Evolutionary conservation across 2,113 vertebrate genomes (phyloP).

Genomic region (Antechinus stuartii): DNA sequence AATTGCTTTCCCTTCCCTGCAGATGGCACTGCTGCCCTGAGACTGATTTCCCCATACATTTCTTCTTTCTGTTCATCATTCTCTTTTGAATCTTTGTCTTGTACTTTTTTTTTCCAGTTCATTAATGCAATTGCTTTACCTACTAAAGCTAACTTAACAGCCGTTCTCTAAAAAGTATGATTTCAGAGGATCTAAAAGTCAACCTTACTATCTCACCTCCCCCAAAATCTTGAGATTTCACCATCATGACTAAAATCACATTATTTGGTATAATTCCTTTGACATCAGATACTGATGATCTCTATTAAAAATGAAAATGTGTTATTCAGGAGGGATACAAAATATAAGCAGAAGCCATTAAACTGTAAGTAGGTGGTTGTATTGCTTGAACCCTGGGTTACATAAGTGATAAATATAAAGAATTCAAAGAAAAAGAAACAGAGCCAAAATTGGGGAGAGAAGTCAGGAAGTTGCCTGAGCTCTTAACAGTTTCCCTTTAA

Average conservation of each 20-base stretch:
- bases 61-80: neutral
- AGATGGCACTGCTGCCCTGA: neutral
- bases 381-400: neutral
- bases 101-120: neutral
- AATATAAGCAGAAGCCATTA: neutral
- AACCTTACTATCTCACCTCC: neutral
- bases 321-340: neutral
- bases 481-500: too few species aligned
- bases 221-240: neutral
- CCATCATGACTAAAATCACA: neutral
- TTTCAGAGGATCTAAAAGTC: neutral
- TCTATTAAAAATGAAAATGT: neutral
- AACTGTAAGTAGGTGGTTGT: neutral
- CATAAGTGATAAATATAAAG: neutral
- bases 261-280: neutral
- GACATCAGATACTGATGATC: neutral
- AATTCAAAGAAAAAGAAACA: neutral
- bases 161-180: too few species aligned
- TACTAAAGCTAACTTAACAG: neutral
- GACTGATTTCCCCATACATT: neutral
- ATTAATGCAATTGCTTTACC: neutral
- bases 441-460: too few species aligned
- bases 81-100: neutral
- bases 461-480: too few species aligned
- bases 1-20: slow-evolving; percentile 2